These are phyloP conservation scores for Paragorgia papillata DNA, from an alignment of 92 coral and sea anemone species.

Conservation along the genomic window DNA sequence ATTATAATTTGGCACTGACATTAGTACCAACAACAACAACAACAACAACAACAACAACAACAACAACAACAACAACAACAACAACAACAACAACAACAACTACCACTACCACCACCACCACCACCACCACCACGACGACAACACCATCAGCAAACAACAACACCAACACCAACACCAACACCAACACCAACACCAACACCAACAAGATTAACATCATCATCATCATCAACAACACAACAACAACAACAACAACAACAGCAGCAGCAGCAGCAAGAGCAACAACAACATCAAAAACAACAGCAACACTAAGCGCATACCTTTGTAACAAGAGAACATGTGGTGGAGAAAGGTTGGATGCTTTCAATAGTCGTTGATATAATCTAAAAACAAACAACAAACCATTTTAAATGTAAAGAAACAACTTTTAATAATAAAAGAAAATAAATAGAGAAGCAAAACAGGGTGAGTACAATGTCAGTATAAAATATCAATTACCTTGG, in stretches of 20 bases:
- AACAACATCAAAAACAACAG: background rate
- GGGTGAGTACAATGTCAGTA: too few relatives aligned
- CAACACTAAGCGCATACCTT: conserved; percentile 10
- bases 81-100: background rate
- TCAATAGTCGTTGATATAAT: conserved; percentile 7
- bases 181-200: background rate
- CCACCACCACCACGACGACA: background rate
- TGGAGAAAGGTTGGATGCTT: conserved; percentile 32
- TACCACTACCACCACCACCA: background rate
- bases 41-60: background rate
- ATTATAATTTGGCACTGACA: too few relatives aligned
- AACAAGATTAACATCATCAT: background rate
- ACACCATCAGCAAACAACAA: background rate
- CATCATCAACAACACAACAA: background rate
- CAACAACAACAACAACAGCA: background rate
- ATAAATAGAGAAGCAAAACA: background rate
- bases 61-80: background rate
- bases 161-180: background rate
- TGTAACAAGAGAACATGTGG: conserved; percentile 31
- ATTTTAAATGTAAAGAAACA: conserved; percentile 62
- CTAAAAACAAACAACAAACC: conserved; percentile 36
- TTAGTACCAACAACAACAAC: too few relatives aligned
- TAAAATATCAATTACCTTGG: conserved; percentile 26
- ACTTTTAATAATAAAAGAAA: too few relatives aligned
- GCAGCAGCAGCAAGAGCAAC: too few relatives aligned